phyloP scores from a whole-genome alignment of 2,797 vertebrate species.

The Ataeniobius toweri region DNA sequence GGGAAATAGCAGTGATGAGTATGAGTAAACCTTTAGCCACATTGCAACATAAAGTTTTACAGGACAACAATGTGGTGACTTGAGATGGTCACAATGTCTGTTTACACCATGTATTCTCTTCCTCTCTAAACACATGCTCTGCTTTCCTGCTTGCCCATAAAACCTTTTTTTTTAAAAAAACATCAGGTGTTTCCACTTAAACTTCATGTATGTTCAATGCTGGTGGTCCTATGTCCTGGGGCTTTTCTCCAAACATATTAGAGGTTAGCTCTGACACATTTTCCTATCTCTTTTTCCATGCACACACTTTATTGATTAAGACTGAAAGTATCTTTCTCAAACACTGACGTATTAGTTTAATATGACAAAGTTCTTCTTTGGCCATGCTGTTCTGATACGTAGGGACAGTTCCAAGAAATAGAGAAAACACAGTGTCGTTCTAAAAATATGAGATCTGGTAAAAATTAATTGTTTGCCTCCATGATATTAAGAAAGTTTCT shows the following conservation, averaged over 20 bases:
- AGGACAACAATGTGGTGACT: conserved; percentile 28
- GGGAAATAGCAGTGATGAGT: conserved; percentile 5
- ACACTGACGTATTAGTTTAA: not conserved
- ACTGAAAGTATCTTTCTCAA: conserved; percentile 1
- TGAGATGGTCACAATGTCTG: conserved; percentile 20
- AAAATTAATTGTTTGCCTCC: not conserved
- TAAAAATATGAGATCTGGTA: not conserved
- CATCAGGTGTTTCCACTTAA: conserved; percentile 65
- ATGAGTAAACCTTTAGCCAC: conserved; percentile 9
- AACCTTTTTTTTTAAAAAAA: conserved; percentile 26
- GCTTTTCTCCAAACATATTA: conserved; percentile 4
- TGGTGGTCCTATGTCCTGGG: conserved; percentile 30
- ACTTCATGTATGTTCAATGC: conserved; percentile 9
- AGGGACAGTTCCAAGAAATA: conserved; percentile 29
- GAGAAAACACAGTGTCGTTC: conserved; percentile 10
- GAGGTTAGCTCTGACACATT: conserved; percentile 11
- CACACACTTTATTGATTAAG: not conserved
- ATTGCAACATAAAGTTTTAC: conserved; percentile 30
- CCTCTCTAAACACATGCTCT: conserved; percentile 24
- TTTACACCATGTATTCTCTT: conserved; percentile 40
- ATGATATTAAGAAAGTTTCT: not conserved
- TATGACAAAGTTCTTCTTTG: conserved; percentile 12
- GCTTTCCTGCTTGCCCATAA: conserved; percentile 17
- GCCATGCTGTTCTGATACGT: conserved; percentile 25
- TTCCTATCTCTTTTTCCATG: conserved; percentile 8